These are phyloP conservation scores for Antennarius striatus DNA, from an alignment of 2,113 vertebrate genomes.

Conservation along the genomic window DNA sequence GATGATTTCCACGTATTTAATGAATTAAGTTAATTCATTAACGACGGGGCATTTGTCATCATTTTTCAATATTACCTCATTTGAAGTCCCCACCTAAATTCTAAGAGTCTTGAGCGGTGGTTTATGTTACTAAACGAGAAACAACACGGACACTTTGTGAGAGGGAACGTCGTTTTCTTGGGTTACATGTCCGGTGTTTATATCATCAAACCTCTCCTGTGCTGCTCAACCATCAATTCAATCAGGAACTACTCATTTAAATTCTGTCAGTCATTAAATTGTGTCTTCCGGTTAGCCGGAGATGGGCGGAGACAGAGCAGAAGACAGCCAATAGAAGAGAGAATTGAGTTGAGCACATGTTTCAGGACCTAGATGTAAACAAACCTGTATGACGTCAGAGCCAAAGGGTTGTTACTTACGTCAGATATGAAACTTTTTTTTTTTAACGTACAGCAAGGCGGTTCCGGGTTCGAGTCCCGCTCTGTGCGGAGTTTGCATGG, in stretches of 20 bases:
- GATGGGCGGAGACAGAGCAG: constrained; percentile 16
- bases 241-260: accelerated
- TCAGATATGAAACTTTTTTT: neutral
- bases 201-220: neutral
- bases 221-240: accelerated
- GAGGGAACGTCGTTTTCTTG: neutral
- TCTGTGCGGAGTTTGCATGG: no score
- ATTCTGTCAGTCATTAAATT: neutral
- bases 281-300: neutral
- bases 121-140: no score
- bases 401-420: neutral
- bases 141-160: no score
- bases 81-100: no score
- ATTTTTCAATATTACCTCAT: neutral
- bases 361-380: constrained; percentile 47
- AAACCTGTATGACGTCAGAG: constrained; percentile 29
- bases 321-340: constrained; percentile 43
- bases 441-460: no score
- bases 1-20: neutral
- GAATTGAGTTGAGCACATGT: constrained; percentile 39
- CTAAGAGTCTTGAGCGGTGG: no score
- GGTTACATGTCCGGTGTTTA: neutral
- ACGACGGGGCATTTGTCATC: neutral
- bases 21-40: no score
- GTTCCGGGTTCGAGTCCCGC: no score